Base-by-base conservation (phyloP, 92 coral and sea anemone species). In the Blastomussa wellsi region DNA sequence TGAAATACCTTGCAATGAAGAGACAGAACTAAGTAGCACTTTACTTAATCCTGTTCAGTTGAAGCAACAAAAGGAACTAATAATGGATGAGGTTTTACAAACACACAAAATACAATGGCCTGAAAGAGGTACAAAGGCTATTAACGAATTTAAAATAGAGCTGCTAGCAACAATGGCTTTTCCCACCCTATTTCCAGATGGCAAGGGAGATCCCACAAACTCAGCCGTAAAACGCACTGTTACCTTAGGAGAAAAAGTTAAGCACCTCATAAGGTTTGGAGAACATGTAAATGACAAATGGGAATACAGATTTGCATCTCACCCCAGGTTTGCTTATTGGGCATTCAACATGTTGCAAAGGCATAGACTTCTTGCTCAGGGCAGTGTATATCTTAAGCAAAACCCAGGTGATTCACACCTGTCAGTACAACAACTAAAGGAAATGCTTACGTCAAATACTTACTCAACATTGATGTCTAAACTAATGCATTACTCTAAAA, bases 121-220 rank as follows among this genome's bases (percentile, higher is more conserved):
- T 26, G 26, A 57, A 35, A 74, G 76, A 62, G 65, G 67, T 32
- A 6, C 75, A 9, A 76, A 76, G 7, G 82, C 90, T 37, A 31
- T 87, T 0, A 86, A 79, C 79, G 89, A 86, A 47, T 86, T 78
- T 41, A n/a, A n/a, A n/a, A n/a, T n/a, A n/a, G n/a, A n/a, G n/a
- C n/a, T n/a, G n/a, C n/a, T n/a, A n/a, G n/a, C 91, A 32, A 88
- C 91, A 76, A 88, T 88, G 91, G 91, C 91, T 16, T 88, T 88
- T 77, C 91, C 91, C 1, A 88, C 91, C 2, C 69, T 88, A 17
- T 85, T 89, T 49, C 86, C 89, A 5, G 86, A 89, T n/a, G n/a
- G n/a, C n/a, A n/a, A n/a, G n/a, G n/a, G n/a, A n/a, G n/a, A n/a
- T n/a, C n/a, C n/a, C n/a, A n/a, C n/a, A n/a, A n/a, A n/a, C n/a